Base-by-base conservation (phyloP, 2,113 vertebrate genomes). In the Acanthochromis polyacanthus region DNA sequence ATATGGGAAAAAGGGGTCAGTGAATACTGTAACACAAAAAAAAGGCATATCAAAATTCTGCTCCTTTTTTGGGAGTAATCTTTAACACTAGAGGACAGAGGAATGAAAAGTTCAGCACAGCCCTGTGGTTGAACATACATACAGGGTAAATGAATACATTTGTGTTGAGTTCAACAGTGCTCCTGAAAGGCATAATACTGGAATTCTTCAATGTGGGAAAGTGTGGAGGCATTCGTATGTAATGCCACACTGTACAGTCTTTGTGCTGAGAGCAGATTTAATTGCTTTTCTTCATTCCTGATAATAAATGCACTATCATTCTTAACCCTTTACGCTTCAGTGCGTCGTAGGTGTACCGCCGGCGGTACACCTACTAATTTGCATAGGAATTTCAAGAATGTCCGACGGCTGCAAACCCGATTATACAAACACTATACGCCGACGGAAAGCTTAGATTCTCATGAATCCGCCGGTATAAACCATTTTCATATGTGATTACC, bases 51-150 rank as follows among this genome's bases (percentile, higher is more conserved):
- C 36, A 19, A 62, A 36, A 75, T 38, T 45, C 45, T 58, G 14
- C 43, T 22, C 8, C 46, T 43, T 14, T 30, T 43, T 76, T 56
- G 17, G 32, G 15, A 59, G 19, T 63, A 25, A 64, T 73, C 40
- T 36, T 10, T 61, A 66, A 38, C 7, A 58, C 15, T 64, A 22
- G 46, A 17, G 52, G 32, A 36, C 56, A 17, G n/a, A 23, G 38
- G 64, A 72, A 45, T 43, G 32, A 63, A 64, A 81, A 55, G 59
- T 83, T 77, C 55, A 70, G n/a, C 6, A 55, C 28, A 77, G 25
- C 20, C 30, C 63, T 46, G 30, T 45, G 10, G 0, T 78, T 69
- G 60, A 52, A 71, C 12, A 15, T 15, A 43, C 40, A 43, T 43
- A 43, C 12, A 14, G 3, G 40, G 3, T 12, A 15, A 15, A 43